These are phyloP conservation scores for Platysternon megacephalum DNA, from an alignment of 2,113 vertebrate genomes.

Conservation along the genomic window DNA sequence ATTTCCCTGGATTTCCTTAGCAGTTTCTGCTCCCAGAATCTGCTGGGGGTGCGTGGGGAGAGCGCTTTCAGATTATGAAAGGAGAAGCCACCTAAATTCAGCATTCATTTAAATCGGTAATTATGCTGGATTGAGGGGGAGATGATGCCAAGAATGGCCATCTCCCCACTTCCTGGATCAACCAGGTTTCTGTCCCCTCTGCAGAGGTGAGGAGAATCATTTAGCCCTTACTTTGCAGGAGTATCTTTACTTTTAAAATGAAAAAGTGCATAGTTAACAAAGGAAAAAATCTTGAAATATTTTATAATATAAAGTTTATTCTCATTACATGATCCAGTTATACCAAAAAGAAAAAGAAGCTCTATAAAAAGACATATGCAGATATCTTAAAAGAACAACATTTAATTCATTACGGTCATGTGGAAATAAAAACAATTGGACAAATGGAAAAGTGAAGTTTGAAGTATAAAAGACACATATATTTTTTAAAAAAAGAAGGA, in stretches of 20 bases:
- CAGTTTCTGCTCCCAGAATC: not conserved
- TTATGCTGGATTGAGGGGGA: not conserved
- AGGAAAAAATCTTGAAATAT: not conserved
- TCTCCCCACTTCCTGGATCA: not conserved
- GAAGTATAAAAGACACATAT: not conserved
- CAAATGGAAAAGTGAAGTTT: conserved; percentile 10
- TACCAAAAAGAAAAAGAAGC: not conserved
- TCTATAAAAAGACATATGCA: conserved; percentile 45
- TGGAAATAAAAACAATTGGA: conserved; percentile 51
- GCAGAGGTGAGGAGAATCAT: not conserved
- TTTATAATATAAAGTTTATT: conserved; percentile 19
- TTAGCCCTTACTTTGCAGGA: not conserved
- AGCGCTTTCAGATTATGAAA: not conserved
- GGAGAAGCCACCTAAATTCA: not conserved
- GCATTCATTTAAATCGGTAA: not conserved
- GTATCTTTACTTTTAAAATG: not conserved
- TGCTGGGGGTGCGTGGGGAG: not conserved
- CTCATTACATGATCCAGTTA: not conserved
- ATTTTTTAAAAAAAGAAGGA: not conserved
- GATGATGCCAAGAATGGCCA: not conserved
- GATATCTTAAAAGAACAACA: conserved; percentile 39
- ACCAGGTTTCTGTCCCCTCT: not conserved
- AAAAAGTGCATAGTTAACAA: not conserved
- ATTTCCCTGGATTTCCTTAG: not conserved
- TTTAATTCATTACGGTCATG: conserved; percentile 52